phyloP scores from a whole-genome alignment of 2,888 invertebrate genomes.

The Belgica antarctica region DNA sequence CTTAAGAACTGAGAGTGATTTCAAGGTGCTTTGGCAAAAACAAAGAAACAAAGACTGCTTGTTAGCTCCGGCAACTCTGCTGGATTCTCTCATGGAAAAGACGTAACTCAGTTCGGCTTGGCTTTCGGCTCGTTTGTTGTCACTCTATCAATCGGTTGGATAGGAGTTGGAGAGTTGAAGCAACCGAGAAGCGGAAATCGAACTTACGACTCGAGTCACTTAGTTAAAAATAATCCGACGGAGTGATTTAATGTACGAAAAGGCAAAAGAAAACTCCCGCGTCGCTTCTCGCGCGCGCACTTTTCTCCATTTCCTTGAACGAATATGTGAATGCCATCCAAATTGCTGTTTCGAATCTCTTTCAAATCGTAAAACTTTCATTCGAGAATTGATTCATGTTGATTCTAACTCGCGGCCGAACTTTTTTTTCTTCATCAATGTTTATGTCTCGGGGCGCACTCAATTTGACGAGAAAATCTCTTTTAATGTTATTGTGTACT shows the following conservation, averaged over 20 bases:
- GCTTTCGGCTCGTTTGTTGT: constrained; percentile 4
- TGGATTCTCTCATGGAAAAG: constrained; percentile 23
- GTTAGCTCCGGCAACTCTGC: neutral
- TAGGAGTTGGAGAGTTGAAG: constrained; percentile 21
- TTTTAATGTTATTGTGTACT: constrained; percentile 28
- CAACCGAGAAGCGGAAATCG: constrained; percentile 27
- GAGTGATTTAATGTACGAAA: constrained; percentile 8
- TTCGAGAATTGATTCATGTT: constrained; percentile 25
- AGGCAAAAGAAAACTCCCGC: neutral
- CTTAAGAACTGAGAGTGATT: constrained; percentile 14
- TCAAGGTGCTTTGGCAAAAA: constrained; percentile 35
- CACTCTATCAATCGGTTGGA: neutral
- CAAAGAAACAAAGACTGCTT: constrained; percentile 10
- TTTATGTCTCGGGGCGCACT: constrained; percentile 4
- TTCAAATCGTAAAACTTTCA: constrained; percentile 21
- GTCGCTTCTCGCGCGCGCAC: constrained; percentile 4
- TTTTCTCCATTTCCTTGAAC: constrained; percentile 22
- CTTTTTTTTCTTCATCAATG: constrained; percentile 4
- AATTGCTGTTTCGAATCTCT: constrained; percentile 1
- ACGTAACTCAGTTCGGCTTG: no score
- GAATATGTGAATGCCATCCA: constrained; percentile 17
- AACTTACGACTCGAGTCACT: constrained; percentile 5
- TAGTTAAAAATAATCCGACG: constrained; percentile 22
- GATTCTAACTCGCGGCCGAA: neutral
- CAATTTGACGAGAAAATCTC: neutral